Evolutionary conservation across 1,140 invertebrate species (phyloP), one percentile per base, ranked within the genome.

Genomic region (Drosophila mayri): DNA sequence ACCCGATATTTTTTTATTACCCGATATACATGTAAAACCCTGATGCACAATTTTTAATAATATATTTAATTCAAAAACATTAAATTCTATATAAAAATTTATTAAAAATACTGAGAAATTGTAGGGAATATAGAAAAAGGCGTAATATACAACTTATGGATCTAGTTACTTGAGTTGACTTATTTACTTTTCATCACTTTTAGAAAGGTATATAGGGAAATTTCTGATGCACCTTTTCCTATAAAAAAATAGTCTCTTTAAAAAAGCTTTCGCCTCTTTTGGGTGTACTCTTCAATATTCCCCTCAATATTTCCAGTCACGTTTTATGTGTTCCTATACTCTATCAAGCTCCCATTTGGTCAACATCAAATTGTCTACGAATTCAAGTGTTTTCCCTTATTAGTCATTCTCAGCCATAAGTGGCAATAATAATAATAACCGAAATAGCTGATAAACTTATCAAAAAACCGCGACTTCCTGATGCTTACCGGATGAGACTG

Each of bases 331-430:
- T 4, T 52, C 7, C n/a, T 52, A 8, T n/a, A 25, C 20, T 35
- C 1, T 46, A 32, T 16, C n/a, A 59, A 35, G n/a, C 50, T 22
- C 32, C 22, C 18, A 38, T 22, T 12, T 44, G 14, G 20, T 32
- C 28, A 32, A 32, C 28, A 20, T 32, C 12, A 41, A 30, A 57
- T 7, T 14, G 43, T 49, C 16, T 35, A n/a, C 10, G 9, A 30
- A 32, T 37, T 5, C 1, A 54, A 41, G 28, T 43, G 28, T 30
- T 64, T 64, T 20, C 28, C 52, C 38, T 22, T 14, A 32, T 43
- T 64, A 64, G 61, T 59, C 61, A 64, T 41, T 30, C 37, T 32
- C 20, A 14, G 30, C 14, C 61, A 43, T 62, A 35, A 14, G 41
- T 20, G 58, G 58, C 28, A 52, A 12, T 50, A 49, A 50, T 35